Conservation (phyloP, 2,113 vertebrate genomes). For the Ursus arctos region DNA sequence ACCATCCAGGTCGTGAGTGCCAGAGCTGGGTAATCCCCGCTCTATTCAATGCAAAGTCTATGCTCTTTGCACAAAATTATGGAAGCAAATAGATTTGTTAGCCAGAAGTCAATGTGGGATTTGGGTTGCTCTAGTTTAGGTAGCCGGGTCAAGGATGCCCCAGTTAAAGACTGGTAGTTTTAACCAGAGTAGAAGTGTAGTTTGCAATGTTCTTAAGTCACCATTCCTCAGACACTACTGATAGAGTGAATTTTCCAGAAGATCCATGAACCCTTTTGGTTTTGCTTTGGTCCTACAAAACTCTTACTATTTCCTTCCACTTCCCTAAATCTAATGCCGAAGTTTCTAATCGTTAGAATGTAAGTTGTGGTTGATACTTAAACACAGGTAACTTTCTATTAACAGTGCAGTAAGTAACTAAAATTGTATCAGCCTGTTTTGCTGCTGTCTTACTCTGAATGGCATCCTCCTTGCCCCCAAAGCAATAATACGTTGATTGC, state of each 20-base stretch:
- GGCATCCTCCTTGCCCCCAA: slow-evolving; percentile 74
- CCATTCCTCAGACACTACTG: background rate
- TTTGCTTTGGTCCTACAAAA: slow-evolving; percentile 38
- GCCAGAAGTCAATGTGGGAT: background rate
- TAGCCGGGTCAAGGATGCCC: background rate
- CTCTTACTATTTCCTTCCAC: background rate
- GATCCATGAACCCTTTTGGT: background rate
- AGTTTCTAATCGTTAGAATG: background rate
- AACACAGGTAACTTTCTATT: background rate
- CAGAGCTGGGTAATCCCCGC: background rate
- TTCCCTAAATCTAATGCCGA: background rate
- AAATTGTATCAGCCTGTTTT: slow-evolving; percentile 56
- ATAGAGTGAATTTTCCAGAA: slow-evolving; percentile 7
- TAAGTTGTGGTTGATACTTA: background rate
- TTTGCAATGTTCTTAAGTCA: background rate
- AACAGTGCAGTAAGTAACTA: background rate
- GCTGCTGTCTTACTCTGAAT: slow-evolving; percentile 58
- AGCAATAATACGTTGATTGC: slow-evolving; percentile 81
- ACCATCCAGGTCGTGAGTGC: background rate
- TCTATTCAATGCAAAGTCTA: background rate
- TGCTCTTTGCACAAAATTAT: background rate
- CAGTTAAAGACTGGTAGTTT: background rate
- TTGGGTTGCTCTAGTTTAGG: background rate
- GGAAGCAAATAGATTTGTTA: background rate
- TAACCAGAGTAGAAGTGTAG: background rate